Evolutionary conservation across 2,113 vertebrate species (phyloP), one percentile per base, ranked within the genome.

Genomic region (human): DNA sequence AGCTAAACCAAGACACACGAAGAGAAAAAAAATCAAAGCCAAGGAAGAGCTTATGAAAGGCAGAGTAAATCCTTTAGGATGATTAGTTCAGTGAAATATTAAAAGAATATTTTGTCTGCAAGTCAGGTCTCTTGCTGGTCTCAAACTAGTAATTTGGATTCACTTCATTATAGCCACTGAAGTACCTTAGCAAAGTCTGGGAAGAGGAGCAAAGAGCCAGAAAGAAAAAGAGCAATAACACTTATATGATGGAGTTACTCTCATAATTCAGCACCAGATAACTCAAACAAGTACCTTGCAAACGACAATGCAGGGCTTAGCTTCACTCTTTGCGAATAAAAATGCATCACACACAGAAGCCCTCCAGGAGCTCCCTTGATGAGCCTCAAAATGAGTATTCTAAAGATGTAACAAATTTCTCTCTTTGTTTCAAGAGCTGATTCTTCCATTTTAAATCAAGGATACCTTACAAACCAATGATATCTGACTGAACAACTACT

Each of bases 71-170:
- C 97, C 93, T 96, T 97, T 96, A 92, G 93, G 57, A 95, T 97
- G 83, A 98, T 97, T 98, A 97, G 95, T 92, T 98, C 95, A 98
- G 95, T 96, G 83, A 96, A 96, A 96, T 86, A 95, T 96, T 98
- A 96, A 98, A 98, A 97, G 96, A 95, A 98, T 98, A 98, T 98
- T 99, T 98, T 95, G 94, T 98, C 98, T 98, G 97, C 98, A 96
- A 93, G 96, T 98, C 98, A 98, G 97, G 93, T 98, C 97, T 97
- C 96, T 98, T 94, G 43, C 94, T 97, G 97, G 81, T 97, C 94
- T 98, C 98, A 97, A 96, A 97, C 93, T 86, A 98, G 97, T 97
- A 96, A 98, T 98, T 98, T 98, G 97, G 95, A 98, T 98, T 99
- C 98, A 98, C 97, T 98, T 98, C 97, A 98, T 98, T 98, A 97